phyloP scores from a whole-genome alignment of 2,888 invertebrate species.

The Dynastes grantii region DNA sequence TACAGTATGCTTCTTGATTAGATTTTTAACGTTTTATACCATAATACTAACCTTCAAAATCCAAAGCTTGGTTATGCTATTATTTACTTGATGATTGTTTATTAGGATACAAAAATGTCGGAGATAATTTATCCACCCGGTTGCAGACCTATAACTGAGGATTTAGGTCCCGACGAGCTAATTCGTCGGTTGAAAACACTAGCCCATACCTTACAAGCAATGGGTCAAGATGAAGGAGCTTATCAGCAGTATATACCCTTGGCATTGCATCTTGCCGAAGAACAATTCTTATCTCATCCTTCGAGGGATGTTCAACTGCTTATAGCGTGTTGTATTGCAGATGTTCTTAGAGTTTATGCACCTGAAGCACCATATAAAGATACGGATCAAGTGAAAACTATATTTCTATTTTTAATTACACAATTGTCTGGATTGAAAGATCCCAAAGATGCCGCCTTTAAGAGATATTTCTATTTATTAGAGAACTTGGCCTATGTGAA shows the following conservation, averaged over 20 bases:
- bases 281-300: slow-evolving; percentile 90
- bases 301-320: slow-evolving; percentile 95
- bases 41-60: slow-evolving; percentile 16
- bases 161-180: slow-evolving; percentile 95
- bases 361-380: slow-evolving; percentile 99
- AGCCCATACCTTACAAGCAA: slow-evolving; percentile 95
- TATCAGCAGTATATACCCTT: slow-evolving; percentile 93
- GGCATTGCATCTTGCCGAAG: slow-evolving; percentile 93
- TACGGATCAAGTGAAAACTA: slow-evolving; percentile 91
- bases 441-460: slow-evolving; percentile 97
- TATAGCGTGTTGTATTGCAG: slow-evolving; percentile 97
- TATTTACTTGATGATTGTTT: slow-evolving; percentile 46
- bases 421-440: slow-evolving; percentile 94
- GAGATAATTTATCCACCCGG: slow-evolving; percentile 95
- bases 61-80: slow-evolving; percentile 38
- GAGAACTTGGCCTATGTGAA: slow-evolving; percentile 98
- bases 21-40: background rate
- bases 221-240: slow-evolving; percentile 97
- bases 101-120: slow-evolving; percentile 74
- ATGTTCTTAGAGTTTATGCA: slow-evolving; percentile 96
- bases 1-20: background rate
- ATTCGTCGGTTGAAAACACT: slow-evolving; percentile 94
- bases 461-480: slow-evolving; percentile 96
- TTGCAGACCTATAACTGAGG: slow-evolving; percentile 95
- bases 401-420: slow-evolving; percentile 95